Base-by-base conservation (phyloP, 2,888 invertebrate species). In the Bibio marci region DNA sequence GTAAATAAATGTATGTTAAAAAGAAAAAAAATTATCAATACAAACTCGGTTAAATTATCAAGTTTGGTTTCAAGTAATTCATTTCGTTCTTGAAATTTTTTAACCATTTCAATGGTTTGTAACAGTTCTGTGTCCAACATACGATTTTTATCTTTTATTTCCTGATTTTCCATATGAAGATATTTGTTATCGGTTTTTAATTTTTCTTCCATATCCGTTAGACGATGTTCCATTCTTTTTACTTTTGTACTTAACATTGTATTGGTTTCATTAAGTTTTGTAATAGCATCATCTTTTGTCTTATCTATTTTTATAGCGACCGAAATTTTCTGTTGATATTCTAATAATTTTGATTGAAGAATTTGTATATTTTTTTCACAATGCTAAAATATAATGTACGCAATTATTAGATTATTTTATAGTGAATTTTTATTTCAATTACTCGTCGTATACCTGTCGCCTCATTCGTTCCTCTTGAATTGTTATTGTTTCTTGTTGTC, bases 281-380 rank as follows among this genome's bases (percentile, higher is more conserved):
- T 51, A 39, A 86, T 72, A 0, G 79, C 74, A 1, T 64, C 58
- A 49, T 83, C 83, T 53, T 86, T 86, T 1, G 76, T 69, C 40
- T 73, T 70, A 55, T 86, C 85, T 1, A 85, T 77, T 55, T 75
- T 71, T 5, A 83, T 56, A 1, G 85, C 85, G 1, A 85, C 81
- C 0, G 83, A 79, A 22, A 86, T 55, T 49, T 77, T 77, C 54
- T 86, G 80, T 54, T 85, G 80, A 48, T 80, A 74, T 47, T 85
- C 82, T 19, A 85, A 59, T 37, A 79, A 59, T 46, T 75, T 74
- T 47, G 70, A 70, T 53, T 86, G 85, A 2, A 85, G 58, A 37
- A 76, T 70, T 50, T 78, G 76, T 37, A 86, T 81, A 48, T 79
- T 64, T 42, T 73, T 68, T 59, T 86, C 86, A 49, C 80, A 80